Conservation (phyloP, 2,888 invertebrate genomes). For the Petrolisthes manimaculis region DNA sequence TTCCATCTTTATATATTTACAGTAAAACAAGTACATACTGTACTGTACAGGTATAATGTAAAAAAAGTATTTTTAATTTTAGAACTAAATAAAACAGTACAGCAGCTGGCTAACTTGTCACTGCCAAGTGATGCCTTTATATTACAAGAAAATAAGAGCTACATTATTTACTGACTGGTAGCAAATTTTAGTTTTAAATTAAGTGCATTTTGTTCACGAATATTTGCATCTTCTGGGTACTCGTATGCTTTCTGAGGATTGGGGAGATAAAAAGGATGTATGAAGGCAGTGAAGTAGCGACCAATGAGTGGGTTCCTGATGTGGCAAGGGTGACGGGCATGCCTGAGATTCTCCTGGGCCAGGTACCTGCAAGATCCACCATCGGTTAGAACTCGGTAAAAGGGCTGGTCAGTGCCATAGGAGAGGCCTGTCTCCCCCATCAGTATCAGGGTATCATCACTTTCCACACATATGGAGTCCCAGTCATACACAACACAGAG, state of each 20-base stretch:
- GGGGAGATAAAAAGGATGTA: conserved; percentile 60
- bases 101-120: too few species aligned
- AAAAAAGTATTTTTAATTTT: too few species aligned
- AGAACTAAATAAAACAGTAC: too few species aligned
- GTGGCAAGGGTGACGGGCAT: conserved; percentile 50
- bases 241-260: conserved; percentile 63
- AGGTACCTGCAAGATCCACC: conserved; percentile 52
- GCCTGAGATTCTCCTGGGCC: conserved; percentile 56
- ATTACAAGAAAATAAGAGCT: too few species aligned
- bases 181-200: conserved; percentile 50
- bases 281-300: conserved; percentile 60
- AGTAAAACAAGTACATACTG: too few species aligned
- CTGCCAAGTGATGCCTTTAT: too few species aligned
- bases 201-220: conserved; percentile 59
- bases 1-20: too few species aligned
- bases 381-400: conserved; percentile 56
- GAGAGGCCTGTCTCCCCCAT: conserved; percentile 59
- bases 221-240: conserved; percentile 62
- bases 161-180: conserved; percentile 29
- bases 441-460: conserved; percentile 59
- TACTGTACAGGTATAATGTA: too few species aligned
- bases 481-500: conserved; percentile 64
- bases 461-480: conserved; percentile 63
- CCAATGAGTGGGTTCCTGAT: conserved; percentile 61
- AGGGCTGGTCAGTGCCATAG: conserved; percentile 61